Conservation (phyloP, 2,113 vertebrate genomes). For the Calyptommatus sinebrachiatus region DNA sequence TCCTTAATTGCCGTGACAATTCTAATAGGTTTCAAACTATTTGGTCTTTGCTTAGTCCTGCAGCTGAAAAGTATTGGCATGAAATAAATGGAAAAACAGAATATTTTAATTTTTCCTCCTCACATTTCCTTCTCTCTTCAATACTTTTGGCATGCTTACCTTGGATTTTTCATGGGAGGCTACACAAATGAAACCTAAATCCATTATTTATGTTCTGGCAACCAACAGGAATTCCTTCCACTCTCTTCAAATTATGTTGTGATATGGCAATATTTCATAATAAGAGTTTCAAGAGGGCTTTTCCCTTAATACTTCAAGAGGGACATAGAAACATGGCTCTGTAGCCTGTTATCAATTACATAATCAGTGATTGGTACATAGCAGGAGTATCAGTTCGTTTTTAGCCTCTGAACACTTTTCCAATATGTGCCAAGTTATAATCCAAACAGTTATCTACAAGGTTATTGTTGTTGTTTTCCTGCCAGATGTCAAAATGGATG, state of each 20-base stretch:
- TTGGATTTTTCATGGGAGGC: constrained; percentile 30
- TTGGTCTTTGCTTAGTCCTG: constrained; percentile 46
- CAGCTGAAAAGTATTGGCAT: constrained; percentile 69
- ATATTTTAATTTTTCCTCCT: constrained; percentile 52
- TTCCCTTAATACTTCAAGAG: constrained; percentile 14
- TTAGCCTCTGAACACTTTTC: background rate
- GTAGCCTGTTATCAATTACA: constrained; percentile 9
- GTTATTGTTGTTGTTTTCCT: background rate
- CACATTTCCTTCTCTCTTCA: constrained; percentile 28
- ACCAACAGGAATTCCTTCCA: constrained; percentile 24
- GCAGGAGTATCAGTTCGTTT: constrained; percentile 18
- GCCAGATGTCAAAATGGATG: background rate
- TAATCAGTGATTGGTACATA: constrained; percentile 20
- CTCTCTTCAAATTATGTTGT: constrained; percentile 20
- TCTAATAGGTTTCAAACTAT: constrained; percentile 61
- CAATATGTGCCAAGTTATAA: constrained; percentile 25
- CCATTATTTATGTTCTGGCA: constrained; percentile 45
- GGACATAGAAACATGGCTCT: constrained; percentile 1
- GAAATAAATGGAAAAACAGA: constrained; percentile 56
- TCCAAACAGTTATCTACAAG: constrained; percentile 9
- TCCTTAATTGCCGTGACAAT: constrained; percentile 57
- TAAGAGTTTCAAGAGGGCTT: constrained; percentile 14
- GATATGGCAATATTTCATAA: constrained; percentile 14
- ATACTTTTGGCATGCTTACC: constrained; percentile 38
- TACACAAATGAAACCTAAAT: constrained; percentile 37